Evolutionary conservation across 2,797 vertebrate species (phyloP), one percentile per base, ranked within the genome.

Genomic region (Coendou prehensilis): DNA sequence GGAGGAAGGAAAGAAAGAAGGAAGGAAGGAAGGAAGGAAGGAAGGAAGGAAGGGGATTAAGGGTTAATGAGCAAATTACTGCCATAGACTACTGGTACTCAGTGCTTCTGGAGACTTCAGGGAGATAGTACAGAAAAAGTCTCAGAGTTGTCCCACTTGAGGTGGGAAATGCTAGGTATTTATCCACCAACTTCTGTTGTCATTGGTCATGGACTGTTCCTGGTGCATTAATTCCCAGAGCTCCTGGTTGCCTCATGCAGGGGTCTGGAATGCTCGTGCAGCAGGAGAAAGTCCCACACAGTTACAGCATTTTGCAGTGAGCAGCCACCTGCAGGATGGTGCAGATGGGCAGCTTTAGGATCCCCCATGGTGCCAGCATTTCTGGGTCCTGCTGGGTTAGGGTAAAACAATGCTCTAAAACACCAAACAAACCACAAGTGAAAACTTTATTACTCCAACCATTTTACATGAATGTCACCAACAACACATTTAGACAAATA

Each of bases 401-500:
- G 23, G 75, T 50, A 64, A 94, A 81, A 73, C 71, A 89, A 37
- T 82, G 52, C 63, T 95, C 84, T 0, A 81, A 96, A 78, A 41
- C 96, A 81, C 80, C 92, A 73, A 76, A 94, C n/a, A 63, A 56
- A 93, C 83, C 63, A 47, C 0, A 18, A 96, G 80, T 50, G 73
- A 63, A 93, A 87, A 63, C 61, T 98, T 98, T 98, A 98, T 99
- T 98, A 30, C 67, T 98, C 30, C 84, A 95, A 73, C 69, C 93
- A 96, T 89, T 95, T 98, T 96, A 97, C 85, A 95, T n/a, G 84
- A 67, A 47, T n/a, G 45, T 96, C 92, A 82, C 93, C 78, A 91
- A 93, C 64, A 93, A 75, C 87, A 88, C 96, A 92, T 91, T 80
- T 85, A 89, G 97, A 96, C 94, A 95, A 37, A 97, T 30, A 97